Base-by-base conservation (phyloP, 2,888 invertebrate species). In the Ferdinandea cuprea region DNA sequence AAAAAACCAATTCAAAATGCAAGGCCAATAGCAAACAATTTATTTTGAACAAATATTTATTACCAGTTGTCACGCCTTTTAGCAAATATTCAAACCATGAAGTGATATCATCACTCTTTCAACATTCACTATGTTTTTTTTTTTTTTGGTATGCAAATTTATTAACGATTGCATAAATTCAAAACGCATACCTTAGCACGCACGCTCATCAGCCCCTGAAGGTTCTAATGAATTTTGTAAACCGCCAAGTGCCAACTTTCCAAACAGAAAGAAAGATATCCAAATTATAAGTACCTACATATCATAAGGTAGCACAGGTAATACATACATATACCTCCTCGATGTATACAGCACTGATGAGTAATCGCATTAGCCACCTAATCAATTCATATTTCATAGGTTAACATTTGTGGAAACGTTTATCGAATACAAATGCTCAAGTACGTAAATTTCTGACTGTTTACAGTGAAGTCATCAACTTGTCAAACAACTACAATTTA, bases 121-220 rank as follows among this genome's bases (percentile, higher is more conserved):
- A 46, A 28, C 11, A 35, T 11, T 3, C 15, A 9, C 13, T 37
- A 30, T 44, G 63, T 56, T 46, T 44, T 30, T 15, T 37, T 37
- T 44, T 71, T 56, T 46, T 44, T 30, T 15, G 15, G 8, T 54
- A 79, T 79, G 65, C 73, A 61, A 68, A 79, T 63, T 30, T 17
- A 58, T 58, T 72, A 58, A 54, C 54, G 28, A 30, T 79, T 79
- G 61, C 73, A 73, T 61, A 68, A 73, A 73, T 73, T 79, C 66
- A 66, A 44, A 56, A 56, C n/a, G 54, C 13, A 40, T 15, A 58
- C 13, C 11, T 35, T 35, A 35, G 11, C 28, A n/a, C 17, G 35
- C 21, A 19, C 19, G 35, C 21, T n/a, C 19, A 8, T 2, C 13
- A 56, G 32, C 28, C 52, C 59, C 66, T 73, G 65, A 66, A 66